Evolutionary conservation across 2,797 vertebrate species (phyloP), one percentile per base, ranked within the genome.

Genomic region (Megaceryle alcyon): DNA sequence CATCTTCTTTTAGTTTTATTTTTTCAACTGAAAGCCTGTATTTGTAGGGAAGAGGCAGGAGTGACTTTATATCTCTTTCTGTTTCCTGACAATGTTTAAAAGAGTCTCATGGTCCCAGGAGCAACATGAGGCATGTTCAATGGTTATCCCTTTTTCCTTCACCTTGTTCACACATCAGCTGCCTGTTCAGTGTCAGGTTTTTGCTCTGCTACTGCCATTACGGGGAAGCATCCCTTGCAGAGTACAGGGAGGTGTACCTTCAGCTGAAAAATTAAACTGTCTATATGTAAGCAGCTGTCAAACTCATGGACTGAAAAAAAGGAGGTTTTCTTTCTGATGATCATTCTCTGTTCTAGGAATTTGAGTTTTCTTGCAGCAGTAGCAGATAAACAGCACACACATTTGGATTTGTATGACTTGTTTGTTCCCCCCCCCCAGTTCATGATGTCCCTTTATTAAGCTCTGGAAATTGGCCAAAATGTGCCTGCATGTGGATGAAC

Each of bases 81-180:
- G 5, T 61, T 96, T 91, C 59, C 35, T 85, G 37, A 60, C 93
- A 60, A 31, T 64, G 15, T 86, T 94, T 88, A 26, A 85, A 65
- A 84, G 82, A 69, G 88, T 69, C 83, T 78, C 73, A 29, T 19
- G 2, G 75, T 41, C 81, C 39, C 54, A 78, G 88, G 68, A 95
- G 91, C 83, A 95, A 65, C 14, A 9, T 5, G 37, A 96, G 61
- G 57, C 75, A 5, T 54, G 60, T 92, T 93, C 49, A 85, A 13
- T 68, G 87, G 71, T 78, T 87, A 90, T 63, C 61, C 65, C n/a
- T 86, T 78, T 95, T 95, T 96, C 95, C 95, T 97, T 72, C 93
- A 78, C 96, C 97, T 95, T 97, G 87, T 89, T 93, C 94, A 76
- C 80, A 53, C 51, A 90, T 96, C 95, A 97, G 53, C 63, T 94